phyloP scores from a whole-genome alignment of 1,140 invertebrate species.

The Metopolophium dirhodum region DNA sequence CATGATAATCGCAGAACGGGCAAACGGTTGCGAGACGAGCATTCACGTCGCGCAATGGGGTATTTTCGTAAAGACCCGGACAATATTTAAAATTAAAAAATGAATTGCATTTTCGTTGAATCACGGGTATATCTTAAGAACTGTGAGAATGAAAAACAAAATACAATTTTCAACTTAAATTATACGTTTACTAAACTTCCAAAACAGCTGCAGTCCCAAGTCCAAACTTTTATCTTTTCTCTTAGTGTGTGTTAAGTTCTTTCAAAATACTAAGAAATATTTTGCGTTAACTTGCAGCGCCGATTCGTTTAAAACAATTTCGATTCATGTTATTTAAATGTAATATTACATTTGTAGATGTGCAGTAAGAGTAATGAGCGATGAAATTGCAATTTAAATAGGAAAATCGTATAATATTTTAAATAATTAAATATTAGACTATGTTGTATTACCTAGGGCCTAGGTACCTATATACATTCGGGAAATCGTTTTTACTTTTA shows the following conservation, averaged over 20 bases:
- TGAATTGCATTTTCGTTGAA: not conserved
- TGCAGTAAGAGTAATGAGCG: too few relatives aligned
- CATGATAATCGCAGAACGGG: not conserved
- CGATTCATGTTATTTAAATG: not conserved
- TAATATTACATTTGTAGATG: not conserved
- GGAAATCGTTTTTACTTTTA: too few relatives aligned
- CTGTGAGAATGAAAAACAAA: not conserved
- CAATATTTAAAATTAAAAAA: not conserved
- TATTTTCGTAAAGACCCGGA: not conserved
- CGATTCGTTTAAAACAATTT: not conserved
- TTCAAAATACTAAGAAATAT: not conserved
- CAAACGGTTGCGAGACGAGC: not conserved
- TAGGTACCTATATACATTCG: too few relatives aligned
- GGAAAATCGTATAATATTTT: not conserved
- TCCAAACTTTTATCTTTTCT: constrained; percentile 12
- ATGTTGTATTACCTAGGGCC: not conserved
- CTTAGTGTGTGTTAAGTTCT: not conserved
- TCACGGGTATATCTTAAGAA: not conserved
- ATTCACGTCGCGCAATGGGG: not conserved
- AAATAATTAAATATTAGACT: not conserved
- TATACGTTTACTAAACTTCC: not conserved
- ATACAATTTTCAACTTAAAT: not conserved
- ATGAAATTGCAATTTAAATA: not conserved
- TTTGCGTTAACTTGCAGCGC: not conserved
- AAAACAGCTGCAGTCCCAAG: not conserved